These are phyloP conservation scores for Cheumatopsyche charites DNA, from an alignment of 1,140 invertebrate genomes.

Conservation along the genomic window DNA sequence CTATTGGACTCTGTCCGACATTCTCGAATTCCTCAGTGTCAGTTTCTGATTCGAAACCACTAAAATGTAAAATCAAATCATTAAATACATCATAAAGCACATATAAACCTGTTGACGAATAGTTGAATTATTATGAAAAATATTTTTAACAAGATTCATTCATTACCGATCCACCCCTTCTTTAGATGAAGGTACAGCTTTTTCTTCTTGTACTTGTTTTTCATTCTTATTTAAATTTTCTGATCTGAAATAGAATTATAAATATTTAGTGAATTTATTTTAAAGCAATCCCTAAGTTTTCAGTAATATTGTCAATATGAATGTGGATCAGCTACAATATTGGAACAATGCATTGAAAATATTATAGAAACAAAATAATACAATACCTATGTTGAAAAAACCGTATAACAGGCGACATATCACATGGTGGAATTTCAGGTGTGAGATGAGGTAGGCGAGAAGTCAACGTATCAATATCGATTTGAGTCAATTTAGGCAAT, in stretches of 20 bases:
- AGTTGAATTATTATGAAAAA: conserved; percentile 3
- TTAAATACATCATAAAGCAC: not conserved
- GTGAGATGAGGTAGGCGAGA: conserved; percentile 53
- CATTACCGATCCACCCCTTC: conserved; percentile 23
- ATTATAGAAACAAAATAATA: not conserved
- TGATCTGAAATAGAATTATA: too few relatives aligned
- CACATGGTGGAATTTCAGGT: conserved; percentile 62
- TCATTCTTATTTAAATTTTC: not conserved
- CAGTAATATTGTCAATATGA: too few relatives aligned
- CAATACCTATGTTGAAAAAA: conserved; percentile 68
- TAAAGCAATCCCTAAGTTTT: too few relatives aligned
- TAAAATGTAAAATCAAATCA: conserved; percentile 52
- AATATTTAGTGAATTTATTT: too few relatives aligned
- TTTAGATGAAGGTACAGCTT: not conserved
- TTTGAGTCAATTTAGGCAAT: conserved; percentile 69
- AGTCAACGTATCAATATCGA: conserved; percentile 54
- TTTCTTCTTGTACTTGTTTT: not conserved
- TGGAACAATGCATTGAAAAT: not conserved
- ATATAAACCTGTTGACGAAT: conserved; percentile 49
- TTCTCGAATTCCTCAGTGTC: conserved; percentile 86
- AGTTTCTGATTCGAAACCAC: conserved; percentile 78
- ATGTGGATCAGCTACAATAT: too few relatives aligned
- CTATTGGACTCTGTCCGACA: conserved; percentile 67
- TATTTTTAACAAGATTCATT: not conserved
- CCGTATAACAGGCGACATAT: conserved; percentile 72